These are phyloP conservation scores for Coptodon bakossiorum DNA, from an alignment of 2,113 vertebrate species.

Conservation along the genomic window DNA sequence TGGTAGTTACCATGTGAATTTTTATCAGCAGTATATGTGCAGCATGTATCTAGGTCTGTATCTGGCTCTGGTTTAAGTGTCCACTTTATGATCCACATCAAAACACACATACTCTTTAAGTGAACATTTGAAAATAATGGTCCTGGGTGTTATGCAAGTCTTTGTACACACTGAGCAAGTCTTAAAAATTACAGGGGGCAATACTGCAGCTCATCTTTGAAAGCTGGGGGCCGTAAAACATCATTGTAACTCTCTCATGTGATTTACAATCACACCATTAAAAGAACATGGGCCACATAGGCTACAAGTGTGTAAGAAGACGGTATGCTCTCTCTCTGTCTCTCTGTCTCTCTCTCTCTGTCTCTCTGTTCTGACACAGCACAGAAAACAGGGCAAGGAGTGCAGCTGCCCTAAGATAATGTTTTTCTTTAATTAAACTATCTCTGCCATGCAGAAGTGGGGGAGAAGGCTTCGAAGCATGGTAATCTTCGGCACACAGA, in stretches of 20 bases:
- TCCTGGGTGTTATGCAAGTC: slow-evolving; percentile 44
- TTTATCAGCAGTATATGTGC: neutral
- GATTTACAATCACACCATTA: slow-evolving; percentile 58
- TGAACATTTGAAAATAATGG: slow-evolving; percentile 45
- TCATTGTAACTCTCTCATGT: slow-evolving; percentile 51
- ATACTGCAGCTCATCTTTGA: slow-evolving; percentile 54
- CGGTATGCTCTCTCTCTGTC: neutral
- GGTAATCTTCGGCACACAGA: slow-evolving; percentile 17
- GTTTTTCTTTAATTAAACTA: slow-evolving; percentile 77
- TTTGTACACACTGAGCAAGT: slow-evolving; percentile 36
- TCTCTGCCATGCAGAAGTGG: slow-evolving; percentile 16
- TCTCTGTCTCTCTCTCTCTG: no score
- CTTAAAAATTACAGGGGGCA: slow-evolving; percentile 54
- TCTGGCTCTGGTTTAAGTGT: slow-evolving; percentile 34
- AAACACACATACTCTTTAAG: slow-evolving; percentile 20
- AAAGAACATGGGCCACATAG: slow-evolving; percentile 8
- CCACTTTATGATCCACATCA: slow-evolving; percentile 39
- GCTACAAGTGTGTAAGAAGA: neutral
- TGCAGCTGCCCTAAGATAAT: slow-evolving; percentile 57
- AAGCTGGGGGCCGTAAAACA: slow-evolving; percentile 58
- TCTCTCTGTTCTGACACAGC: slow-evolving; percentile 20
- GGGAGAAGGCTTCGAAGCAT: neutral
- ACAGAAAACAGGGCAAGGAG: slow-evolving; percentile 31
- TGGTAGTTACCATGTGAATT: neutral
- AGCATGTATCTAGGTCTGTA: neutral